These are phyloP conservation scores for Clupea harengus DNA, from an alignment of 2,113 vertebrate genomes.

Conservation along the genomic window DNA sequence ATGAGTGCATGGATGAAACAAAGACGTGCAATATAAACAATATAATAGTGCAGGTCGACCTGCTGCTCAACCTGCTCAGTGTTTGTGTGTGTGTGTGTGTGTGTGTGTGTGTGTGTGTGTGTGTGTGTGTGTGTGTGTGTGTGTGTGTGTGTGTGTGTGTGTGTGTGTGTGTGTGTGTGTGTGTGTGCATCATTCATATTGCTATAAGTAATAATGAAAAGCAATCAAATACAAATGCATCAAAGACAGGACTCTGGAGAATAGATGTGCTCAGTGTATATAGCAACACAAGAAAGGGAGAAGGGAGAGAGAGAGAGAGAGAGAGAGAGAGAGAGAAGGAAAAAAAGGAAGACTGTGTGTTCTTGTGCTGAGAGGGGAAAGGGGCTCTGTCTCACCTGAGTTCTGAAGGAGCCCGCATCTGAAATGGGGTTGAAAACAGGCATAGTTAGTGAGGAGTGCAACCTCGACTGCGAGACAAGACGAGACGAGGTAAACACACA, in stretches of 20 bases:
- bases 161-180: not conserved
- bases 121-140: not conserved
- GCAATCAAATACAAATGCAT: slow-evolving; percentile 4
- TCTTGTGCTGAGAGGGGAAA: not conserved
- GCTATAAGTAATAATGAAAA: not conserved
- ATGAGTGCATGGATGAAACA: not conserved
- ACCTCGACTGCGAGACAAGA: not conserved
- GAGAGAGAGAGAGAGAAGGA: not conserved
- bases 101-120: not conserved
- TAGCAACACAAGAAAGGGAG: not conserved
- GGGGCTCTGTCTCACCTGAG: slow-evolving; percentile 80
- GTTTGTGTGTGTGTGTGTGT: not conserved
- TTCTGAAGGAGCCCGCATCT: slow-evolving; percentile 82
- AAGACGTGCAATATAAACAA: not conserved
- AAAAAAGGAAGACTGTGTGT: not conserved
- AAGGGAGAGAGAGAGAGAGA: not conserved
- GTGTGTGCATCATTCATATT: not conserved
- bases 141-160: not conserved
- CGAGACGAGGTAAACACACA: too few relatives aligned
- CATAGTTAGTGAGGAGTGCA: slow-evolving; percentile 66
- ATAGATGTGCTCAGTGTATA: slow-evolving; percentile 5
- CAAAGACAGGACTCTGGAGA: not conserved
- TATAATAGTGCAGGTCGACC: not conserved
- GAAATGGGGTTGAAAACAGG: slow-evolving; percentile 85
- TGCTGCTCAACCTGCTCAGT: not conserved